phyloP scores from a whole-genome alignment of 2,113 vertebrate genomes.

The Aegithalos caudatus region DNA sequence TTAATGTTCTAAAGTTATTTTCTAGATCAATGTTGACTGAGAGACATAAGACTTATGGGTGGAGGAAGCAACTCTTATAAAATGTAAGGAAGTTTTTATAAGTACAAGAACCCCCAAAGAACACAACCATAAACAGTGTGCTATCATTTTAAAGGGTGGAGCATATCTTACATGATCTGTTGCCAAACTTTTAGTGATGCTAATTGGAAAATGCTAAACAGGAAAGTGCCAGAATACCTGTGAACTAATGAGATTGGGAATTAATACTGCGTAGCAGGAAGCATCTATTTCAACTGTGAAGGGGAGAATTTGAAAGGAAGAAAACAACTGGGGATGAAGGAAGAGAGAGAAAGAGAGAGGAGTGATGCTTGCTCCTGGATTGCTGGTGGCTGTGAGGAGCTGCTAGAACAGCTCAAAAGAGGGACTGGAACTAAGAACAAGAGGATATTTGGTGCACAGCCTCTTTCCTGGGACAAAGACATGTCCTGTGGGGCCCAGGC shows the following conservation, averaged over 20 bases:
- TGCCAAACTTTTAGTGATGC: background rate
- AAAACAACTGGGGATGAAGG: background rate
- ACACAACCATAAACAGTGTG: background rate
- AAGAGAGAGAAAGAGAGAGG: no score
- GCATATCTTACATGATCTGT: accelerated
- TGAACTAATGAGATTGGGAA: background rate
- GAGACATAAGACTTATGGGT: background rate
- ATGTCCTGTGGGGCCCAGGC: accelerated
- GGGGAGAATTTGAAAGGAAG: background rate
- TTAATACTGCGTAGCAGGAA: accelerated
- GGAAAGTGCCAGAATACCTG: background rate
- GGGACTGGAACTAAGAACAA: no score
- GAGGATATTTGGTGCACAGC: accelerated
- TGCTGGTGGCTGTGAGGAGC: accelerated
- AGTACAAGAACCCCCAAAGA: background rate
- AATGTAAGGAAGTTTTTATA: background rate
- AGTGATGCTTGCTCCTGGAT: background rate
- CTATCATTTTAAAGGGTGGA: background rate
- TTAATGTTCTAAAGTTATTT: background rate
- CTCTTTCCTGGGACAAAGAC: background rate
- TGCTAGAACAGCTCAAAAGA: background rate
- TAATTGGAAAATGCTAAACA: background rate
- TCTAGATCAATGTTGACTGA: background rate
- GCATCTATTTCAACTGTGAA: background rate
- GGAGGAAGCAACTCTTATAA: background rate